phyloP scores from a whole-genome alignment of 2,888 invertebrate species.

The Acleris sparsana region DNA sequence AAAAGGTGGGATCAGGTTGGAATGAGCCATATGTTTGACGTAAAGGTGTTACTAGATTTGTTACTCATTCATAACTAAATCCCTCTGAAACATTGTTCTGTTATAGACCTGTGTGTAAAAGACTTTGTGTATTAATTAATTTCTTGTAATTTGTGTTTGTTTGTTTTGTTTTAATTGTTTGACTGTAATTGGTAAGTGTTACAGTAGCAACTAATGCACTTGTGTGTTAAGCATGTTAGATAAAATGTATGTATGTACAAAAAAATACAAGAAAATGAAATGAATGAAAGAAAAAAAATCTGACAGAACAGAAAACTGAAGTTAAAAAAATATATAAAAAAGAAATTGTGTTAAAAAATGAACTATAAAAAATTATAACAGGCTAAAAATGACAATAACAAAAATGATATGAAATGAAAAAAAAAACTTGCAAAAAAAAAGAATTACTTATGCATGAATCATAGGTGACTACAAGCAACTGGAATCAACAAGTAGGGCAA shows the following conservation, averaged over 20 bases:
- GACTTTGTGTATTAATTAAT: neutral
- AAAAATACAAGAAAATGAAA: constrained; percentile 34
- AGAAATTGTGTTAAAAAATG: constrained; percentile 36
- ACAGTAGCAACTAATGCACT: constrained; percentile 36
- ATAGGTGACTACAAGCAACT: neutral
- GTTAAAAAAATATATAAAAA: constrained; percentile 37
- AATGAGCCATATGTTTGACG: neutral
- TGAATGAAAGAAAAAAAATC: constrained; percentile 27
- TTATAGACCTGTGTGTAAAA: neutral
- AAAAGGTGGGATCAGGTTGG: no score
- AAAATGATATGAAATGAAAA: constrained; percentile 13
- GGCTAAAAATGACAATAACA: constrained; percentile 1
- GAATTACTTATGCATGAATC: neutral
- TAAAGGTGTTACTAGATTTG: neutral
- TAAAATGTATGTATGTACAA: constrained; percentile 17
- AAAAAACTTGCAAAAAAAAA: constrained; percentile 12
- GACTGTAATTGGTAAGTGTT: constrained; percentile 43
- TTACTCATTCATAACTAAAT: neutral
- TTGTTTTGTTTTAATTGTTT: constrained; percentile 13
- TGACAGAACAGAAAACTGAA: constrained; percentile 32
- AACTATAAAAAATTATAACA: constrained; percentile 26
- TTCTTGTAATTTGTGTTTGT: constrained; percentile 2
- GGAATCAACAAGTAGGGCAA: neutral
- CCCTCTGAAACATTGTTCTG: constrained; percentile 10
- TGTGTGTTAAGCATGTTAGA: constrained; percentile 33